These are phyloP conservation scores for Chlamydotis undulata DNA, from an alignment of 2,113 vertebrate species.

Conservation along the genomic window DNA sequence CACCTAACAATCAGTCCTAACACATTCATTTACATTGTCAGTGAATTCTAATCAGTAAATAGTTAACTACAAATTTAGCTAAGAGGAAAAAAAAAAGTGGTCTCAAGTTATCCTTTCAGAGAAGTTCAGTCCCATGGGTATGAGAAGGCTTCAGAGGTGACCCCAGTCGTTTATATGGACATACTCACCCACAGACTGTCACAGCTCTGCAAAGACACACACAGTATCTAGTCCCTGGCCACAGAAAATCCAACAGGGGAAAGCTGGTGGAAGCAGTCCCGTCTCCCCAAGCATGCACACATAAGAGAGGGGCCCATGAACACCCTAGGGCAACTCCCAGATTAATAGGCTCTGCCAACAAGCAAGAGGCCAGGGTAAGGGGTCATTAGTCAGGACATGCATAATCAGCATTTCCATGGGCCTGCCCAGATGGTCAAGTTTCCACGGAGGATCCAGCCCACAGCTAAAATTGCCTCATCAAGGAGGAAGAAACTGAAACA, in stretches of 20 bases:
- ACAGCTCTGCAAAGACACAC: not conserved
- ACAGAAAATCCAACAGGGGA: not conserved
- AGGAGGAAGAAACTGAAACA: not conserved
- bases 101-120: not conserved
- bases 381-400: not conserved
- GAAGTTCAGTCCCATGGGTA: not conserved
- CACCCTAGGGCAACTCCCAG: not conserved
- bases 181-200: not conserved
- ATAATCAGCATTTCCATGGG: not conserved
- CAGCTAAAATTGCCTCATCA: not conserved
- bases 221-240: not conserved
- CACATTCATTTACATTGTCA: not conserved
- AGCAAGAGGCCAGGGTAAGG: not conserved
- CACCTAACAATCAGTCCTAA: not conserved
- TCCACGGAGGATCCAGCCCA: not conserved
- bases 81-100: not conserved
- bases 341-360: not conserved
- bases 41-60: not conserved
- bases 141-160: not conserved
- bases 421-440: not conserved
- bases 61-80: not conserved
- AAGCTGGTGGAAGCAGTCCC: not conserved
- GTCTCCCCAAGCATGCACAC: rapidly evolving
- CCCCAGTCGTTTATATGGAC: not conserved
- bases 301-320: not conserved